Evolutionary conservation across 1,140 invertebrate genomes (phyloP).

Genomic region (Cyrtorhinus lividipennis): DNA sequence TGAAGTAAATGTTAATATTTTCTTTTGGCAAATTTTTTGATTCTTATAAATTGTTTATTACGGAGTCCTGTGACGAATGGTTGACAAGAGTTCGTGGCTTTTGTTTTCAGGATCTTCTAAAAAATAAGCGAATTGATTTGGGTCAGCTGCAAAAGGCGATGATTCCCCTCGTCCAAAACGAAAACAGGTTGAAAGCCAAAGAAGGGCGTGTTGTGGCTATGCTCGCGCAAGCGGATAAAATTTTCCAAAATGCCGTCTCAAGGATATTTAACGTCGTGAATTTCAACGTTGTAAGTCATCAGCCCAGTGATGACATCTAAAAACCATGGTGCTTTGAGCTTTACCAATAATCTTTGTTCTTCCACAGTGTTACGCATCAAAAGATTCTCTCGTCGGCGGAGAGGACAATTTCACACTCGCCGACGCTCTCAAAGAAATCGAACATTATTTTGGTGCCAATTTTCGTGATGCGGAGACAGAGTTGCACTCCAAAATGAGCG

Average conservation of each 20-base stretch:
- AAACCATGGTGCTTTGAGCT: not conserved
- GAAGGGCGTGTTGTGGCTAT: not conserved
- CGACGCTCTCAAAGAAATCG: not conserved
- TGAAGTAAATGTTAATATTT: too few species aligned
- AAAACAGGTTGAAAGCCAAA: not conserved
- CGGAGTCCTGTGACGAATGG: too few species aligned
- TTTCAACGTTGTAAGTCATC: not conserved
- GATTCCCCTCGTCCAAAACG: not conserved
- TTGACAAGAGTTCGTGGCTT: too few species aligned
- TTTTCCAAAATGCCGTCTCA: not conserved
- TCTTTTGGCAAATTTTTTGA: too few species aligned
- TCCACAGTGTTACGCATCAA: not conserved
- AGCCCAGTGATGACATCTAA: not conserved
- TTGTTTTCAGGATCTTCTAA: conserved; percentile 1
- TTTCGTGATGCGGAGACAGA: not conserved
- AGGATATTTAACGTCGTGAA: not conserved
- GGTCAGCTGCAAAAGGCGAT: not conserved
- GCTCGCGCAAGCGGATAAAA: not conserved
- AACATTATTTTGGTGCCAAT: not conserved
- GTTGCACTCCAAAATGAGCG: not conserved
- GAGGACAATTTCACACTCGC: not conserved
- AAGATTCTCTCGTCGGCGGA: not conserved
- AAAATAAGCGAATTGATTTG: not conserved
- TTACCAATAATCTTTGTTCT: not conserved
- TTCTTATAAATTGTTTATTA: too few species aligned